phyloP scores from a whole-genome alignment of 2,797 vertebrate genomes.

The Poliocrania exsul region DNA sequence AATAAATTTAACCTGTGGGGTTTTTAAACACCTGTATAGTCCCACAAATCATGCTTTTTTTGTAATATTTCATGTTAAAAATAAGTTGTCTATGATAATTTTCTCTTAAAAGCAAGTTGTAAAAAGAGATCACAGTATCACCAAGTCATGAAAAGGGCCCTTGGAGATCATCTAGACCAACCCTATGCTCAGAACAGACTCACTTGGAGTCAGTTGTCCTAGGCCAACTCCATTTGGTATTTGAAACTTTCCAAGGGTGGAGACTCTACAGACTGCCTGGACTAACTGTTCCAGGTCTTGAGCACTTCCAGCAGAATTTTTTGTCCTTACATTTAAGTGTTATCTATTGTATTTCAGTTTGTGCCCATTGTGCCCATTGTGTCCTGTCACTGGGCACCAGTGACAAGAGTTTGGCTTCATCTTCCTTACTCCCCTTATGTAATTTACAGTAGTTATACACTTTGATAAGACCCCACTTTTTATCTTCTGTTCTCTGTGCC shows the following conservation, averaged over 20 bases:
- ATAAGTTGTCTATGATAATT: not conserved
- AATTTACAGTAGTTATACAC: not conserved
- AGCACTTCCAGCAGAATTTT: not conserved
- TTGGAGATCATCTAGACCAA: not conserved
- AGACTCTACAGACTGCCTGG: not conserved
- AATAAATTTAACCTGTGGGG: not conserved
- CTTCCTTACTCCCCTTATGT: not conserved
- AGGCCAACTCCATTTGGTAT: not conserved
- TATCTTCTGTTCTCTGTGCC: not conserved
- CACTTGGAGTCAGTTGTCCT: not conserved
- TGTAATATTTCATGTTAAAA: not conserved
- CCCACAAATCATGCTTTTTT: not conserved
- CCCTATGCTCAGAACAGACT: not conserved
- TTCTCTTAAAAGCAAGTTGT: not conserved
- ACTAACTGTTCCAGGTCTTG: not conserved
- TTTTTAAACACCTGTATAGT: not conserved
- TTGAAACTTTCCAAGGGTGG: not conserved
- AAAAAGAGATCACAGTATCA: not conserved
- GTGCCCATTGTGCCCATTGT: not conserved
- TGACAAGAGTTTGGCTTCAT: not conserved
- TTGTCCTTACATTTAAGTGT: not conserved
- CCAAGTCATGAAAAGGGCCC: accelerated
- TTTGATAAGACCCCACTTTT: not conserved
- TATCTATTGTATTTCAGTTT: not conserved
- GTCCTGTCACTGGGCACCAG: not conserved